Evolutionary conservation across 1,140 invertebrate genomes (phyloP).

Genomic region (Pseudomyrmex gracilis): DNA sequence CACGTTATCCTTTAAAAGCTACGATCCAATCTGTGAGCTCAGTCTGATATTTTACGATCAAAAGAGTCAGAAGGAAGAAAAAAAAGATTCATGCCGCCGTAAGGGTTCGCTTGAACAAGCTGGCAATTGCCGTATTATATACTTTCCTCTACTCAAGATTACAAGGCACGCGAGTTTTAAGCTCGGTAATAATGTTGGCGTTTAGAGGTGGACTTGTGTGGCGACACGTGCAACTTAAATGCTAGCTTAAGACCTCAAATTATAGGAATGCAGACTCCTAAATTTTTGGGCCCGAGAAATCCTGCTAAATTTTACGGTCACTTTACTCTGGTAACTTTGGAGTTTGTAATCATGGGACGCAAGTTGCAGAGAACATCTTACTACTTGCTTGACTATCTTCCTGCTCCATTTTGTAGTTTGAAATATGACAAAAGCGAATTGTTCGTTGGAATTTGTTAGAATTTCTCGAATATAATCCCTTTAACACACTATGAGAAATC

Average conservation of each 20-base stretch:
- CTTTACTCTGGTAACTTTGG: background rate
- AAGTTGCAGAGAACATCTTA: conserved; percentile 33
- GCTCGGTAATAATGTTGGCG: conserved; percentile 69
- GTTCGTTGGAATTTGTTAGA: background rate
- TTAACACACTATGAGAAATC: background rate
- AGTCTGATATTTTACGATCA: conserved; percentile 49
- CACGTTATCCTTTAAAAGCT: conserved; percentile 23
- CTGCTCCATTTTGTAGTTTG: background rate
- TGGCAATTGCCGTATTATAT: conserved; percentile 72
- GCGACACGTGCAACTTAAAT: conserved; percentile 69
- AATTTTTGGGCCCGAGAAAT: conserved; percentile 59
- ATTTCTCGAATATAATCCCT: background rate
- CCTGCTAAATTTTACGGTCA: conserved; percentile 58
- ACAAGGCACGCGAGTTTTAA: conserved; percentile 74
- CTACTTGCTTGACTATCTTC: background rate
- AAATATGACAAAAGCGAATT: conserved; percentile 3
- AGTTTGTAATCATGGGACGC: conserved; percentile 40
- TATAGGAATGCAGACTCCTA: conserved; percentile 67
- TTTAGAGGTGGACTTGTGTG: conserved; percentile 46
- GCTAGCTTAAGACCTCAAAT: conserved; percentile 65
- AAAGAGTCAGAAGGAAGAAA: conserved; percentile 8
- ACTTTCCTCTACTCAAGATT: conserved; percentile 70
- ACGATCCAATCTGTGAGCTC: conserved; percentile 58
- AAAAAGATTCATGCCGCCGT: conserved; percentile 24
- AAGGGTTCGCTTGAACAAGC: conserved; percentile 59